Base-by-base conservation (phyloP, 2,888 invertebrate species). In the Lasius fuliginosus region DNA sequence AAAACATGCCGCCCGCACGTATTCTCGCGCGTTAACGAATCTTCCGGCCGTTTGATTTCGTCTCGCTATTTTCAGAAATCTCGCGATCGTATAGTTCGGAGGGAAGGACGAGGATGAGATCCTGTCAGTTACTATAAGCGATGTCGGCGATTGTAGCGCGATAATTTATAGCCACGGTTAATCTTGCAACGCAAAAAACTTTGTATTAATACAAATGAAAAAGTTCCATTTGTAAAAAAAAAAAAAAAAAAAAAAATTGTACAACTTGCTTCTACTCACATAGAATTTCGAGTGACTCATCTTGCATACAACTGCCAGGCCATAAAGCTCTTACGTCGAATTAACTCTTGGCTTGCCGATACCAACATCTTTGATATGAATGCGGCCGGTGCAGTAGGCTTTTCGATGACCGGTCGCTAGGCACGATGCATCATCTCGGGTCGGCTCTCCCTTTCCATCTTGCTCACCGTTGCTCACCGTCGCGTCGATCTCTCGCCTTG, bases 371-470 rank as follows among this genome's bases (percentile, higher is more conserved):
- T 74, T 40, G 77, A 40, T 53, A 77, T 74, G 60, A 67, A 67
- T 77, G 86, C 81, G 86, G 85, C 83, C 86, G 84, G 79, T 83
- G 85, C 68, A 42, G 68, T 85, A 85, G 85, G 84, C 83, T 85
- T 86, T 90, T 88, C 84, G 84, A 84, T 84, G 89, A 89, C 89
- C 92, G 85, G 33, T n/a, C 49, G 69, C 33, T 84, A 88, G 84
- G 77, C 84, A 75, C 92, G 91, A 92, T 92, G 92, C 91, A 92
- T 92, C 93, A 92, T 92, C 92, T 92, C 85, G 53, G 77, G 74
- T 42, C 53, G 77, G 42, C 76, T 73, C 76, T 74, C 83, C 84
- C 82, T 79, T 83, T 67, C 71, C 79, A 30, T 69, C 68, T 53
- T 53, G 53, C n/a, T n/a, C 53, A n/a, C 8, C 3, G 53, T 71